Base-by-base conservation (phyloP, 2,888 invertebrate species). In the Synergus gifuensis region DNA sequence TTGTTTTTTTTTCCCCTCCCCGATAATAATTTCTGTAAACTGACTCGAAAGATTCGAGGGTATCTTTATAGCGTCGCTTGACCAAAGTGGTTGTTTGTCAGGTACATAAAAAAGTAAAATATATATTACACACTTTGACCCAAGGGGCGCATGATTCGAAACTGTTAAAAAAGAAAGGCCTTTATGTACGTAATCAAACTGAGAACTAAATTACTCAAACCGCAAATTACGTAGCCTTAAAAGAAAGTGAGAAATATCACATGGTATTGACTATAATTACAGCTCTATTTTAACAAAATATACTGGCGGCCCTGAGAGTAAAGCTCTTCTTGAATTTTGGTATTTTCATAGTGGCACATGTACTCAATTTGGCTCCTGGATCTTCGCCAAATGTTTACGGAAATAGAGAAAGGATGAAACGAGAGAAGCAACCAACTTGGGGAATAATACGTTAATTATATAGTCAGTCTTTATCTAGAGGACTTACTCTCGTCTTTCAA, bases 1-100 rank as follows among this genome's bases (percentile, higher is more conserved):
- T 78, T 77, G 77, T 82, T 77, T 28, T 64, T 64, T 76, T 42
- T 73, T 78, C 67, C 46, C 62, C 46, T 79, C 49, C 77, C 49
- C 54, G 46, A 36, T 46, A 22, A 28, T 66, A 28, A 44, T 63
- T 18, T 22, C 4, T 22, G 18, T 11, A 44, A 42, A 60, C 77
- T 54, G 76, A 54, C 66, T 73, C 28, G 28, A 40, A 36, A 60
- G 36, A 58, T 77, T 40, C 69, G 42, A 63, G 40, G 36, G 49
- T 76, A 78, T 73, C 73, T 73, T 73, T 18, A n/a, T n/a, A 46
- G 44, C 40, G 49, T 18, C 69, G 78, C 14, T 54, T 22, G 60
- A 44, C 64, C 67, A 69, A 78, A 42, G 73, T 62, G 22, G 49
- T 22, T 76, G 49, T 22, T 76, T 80, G 80, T 18, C 78, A 76